phyloP scores from a whole-genome alignment of 1,140 invertebrate genomes.

The Macrostomum lignano region DNA sequence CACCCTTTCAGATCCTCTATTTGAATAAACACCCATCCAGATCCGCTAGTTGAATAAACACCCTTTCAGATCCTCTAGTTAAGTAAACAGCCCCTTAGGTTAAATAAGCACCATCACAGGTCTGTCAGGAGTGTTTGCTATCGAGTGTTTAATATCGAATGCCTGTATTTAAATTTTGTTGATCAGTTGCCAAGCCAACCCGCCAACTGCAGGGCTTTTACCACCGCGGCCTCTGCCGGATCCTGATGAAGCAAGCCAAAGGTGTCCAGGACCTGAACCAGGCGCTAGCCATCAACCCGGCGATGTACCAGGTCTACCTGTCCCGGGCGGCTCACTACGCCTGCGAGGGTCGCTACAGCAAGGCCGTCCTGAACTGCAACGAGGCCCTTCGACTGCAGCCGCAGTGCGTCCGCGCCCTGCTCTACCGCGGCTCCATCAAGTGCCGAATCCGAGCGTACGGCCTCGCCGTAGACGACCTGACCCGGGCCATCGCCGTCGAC shows the following conservation, averaged over 20 bases:
- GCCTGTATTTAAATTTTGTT: not conserved
- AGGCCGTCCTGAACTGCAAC: constrained; percentile 28
- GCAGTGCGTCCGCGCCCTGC: constrained; percentile 20
- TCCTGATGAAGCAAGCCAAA: constrained; percentile 12
- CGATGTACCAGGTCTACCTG: constrained; percentile 23
- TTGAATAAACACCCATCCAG: no score
- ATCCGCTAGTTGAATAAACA: no score
- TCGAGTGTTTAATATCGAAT: constrained; percentile 15
- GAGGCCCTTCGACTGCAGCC: constrained; percentile 24
- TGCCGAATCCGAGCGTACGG: constrained; percentile 22
- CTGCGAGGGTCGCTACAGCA: constrained; percentile 15
- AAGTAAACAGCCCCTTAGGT: no score
- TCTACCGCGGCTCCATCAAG: constrained; percentile 26
- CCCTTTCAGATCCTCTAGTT: no score
- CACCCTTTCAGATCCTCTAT: no score
- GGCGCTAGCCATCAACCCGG: constrained; percentile 22
- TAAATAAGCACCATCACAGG: no score
- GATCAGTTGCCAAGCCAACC: not conserved
- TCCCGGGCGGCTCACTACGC: constrained; percentile 23
- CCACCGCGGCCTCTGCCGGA: constrained; percentile 6
- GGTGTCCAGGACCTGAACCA: constrained; percentile 24
- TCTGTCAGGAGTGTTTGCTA: constrained; percentile 26
- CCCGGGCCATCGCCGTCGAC: constrained; percentile 19
- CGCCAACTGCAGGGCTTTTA: not conserved
- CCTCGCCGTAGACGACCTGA: constrained; percentile 23